Evolutionary conservation across 2,113 vertebrate genomes (phyloP).

Genomic region (Atlantisia rogersi): DNA sequence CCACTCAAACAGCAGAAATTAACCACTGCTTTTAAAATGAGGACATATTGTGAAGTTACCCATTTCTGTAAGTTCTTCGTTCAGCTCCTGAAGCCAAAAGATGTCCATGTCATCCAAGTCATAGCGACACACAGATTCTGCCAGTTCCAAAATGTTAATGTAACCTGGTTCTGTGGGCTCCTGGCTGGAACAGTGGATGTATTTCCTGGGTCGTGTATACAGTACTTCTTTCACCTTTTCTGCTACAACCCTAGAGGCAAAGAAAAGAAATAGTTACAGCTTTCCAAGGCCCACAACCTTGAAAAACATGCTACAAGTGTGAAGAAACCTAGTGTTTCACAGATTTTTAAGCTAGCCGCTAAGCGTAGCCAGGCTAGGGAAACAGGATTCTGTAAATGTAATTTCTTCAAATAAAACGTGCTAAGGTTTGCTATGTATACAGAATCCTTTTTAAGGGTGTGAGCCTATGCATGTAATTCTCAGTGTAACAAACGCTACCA

Average conservation of each 20-base stretch:
- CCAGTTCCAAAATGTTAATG: slow-evolving; percentile 89
- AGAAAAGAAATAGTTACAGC: not conserved
- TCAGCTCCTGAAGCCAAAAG: slow-evolving; percentile 90
- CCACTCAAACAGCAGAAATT: not conserved
- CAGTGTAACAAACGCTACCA: not conserved
- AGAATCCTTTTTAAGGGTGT: not conserved
- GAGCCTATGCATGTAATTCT: not conserved
- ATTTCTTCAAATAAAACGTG: not conserved
- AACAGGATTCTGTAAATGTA: not conserved
- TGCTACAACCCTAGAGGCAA: slow-evolving; percentile 77
- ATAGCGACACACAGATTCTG: slow-evolving; percentile 92
- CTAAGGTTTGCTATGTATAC: not conserved
- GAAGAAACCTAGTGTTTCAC: not conserved
- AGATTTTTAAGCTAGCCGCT: not conserved
- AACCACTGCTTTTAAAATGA: not conserved
- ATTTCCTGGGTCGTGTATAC: slow-evolving; percentile 89
- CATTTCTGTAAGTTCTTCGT: slow-evolving; percentile 87
- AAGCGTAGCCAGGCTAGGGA: not conserved
- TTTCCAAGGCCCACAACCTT: not conserved
- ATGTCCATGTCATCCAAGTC: slow-evolving; percentile 96
- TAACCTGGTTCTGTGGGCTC: slow-evolving; percentile 87
- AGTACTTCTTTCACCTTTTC: slow-evolving; percentile 88
- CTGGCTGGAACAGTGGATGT: slow-evolving; percentile 85
- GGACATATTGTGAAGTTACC: slow-evolving; percentile 73
- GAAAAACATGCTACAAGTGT: not conserved